phyloP scores from a whole-genome alignment of 2,888 invertebrate species.

The Meghimatium bilineatum region DNA sequence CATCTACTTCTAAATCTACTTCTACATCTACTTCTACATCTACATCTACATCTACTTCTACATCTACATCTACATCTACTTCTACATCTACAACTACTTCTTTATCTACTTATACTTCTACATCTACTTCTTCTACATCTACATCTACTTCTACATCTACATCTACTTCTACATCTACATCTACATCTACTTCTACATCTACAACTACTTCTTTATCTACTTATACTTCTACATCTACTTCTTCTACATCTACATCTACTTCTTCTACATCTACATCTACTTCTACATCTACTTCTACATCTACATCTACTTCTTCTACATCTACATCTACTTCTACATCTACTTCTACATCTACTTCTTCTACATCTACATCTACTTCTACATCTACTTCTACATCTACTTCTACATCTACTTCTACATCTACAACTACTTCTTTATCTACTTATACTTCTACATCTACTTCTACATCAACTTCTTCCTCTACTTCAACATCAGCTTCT shows the following conservation, averaged over 20 bases:
- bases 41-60: background rate
- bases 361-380: background rate
- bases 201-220: background rate
- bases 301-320: too few species aligned
- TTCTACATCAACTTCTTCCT: background rate
- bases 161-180: background rate
- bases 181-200: background rate
- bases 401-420: background rate
- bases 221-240: too few species aligned
- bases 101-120: too few species aligned
- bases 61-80: background rate
- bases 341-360: too few species aligned
- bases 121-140: too few species aligned
- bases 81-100: background rate
- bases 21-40: background rate
- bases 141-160: background rate
- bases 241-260: too few species aligned
- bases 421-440: too few species aligned
- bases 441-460: background rate
- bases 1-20: too few species aligned
- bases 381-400: background rate
- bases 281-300: too few species aligned
- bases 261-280: too few species aligned
- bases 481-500: background rate
- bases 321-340: too few species aligned